These are phyloP conservation scores for Physocephala rufipes DNA, from an alignment of 2,888 invertebrate species.

Conservation along the genomic window DNA sequence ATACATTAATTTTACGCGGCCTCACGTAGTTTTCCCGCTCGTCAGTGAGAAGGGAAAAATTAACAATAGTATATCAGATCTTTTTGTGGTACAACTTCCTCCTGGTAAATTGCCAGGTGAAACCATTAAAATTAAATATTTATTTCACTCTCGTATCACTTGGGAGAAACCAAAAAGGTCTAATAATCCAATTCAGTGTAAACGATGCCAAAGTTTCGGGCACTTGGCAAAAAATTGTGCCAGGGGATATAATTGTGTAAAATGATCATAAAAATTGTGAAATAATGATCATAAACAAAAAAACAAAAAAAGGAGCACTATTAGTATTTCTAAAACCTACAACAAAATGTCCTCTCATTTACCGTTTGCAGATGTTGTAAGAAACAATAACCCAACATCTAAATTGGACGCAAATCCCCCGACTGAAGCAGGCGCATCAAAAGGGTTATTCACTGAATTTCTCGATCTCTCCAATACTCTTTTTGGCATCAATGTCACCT, in stretches of 20 bases:
- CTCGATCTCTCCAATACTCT: neutral
- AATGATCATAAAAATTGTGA: neutral
- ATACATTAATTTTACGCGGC: neutral
- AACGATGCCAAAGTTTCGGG: constrained; percentile 11
- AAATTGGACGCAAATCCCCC: too few species aligned
- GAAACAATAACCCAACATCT: neutral
- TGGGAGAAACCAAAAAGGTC: neutral
- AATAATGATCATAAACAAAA: too few species aligned
- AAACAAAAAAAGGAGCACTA: neutral
- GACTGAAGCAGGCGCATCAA: neutral
- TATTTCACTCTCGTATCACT: neutral
- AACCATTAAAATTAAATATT: neutral
- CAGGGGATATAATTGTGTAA: too few species aligned
- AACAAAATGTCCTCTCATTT: neutral
- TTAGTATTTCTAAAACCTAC: neutral
- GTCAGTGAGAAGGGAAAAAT: neutral
- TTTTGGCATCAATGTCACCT: neutral
- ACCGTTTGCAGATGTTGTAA: neutral
- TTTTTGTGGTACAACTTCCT: neutral
- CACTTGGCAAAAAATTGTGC: neutral
- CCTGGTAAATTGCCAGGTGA: neutral
- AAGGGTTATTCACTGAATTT: neutral
- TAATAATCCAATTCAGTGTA: neutral
- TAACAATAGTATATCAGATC: neutral
- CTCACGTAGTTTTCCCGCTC: neutral